A percentile compares a stretch with the other conserved stretches of the same genome.
These are phyloP conservation scores for Pogoniulus pusillus DNA, from an alignment of 2,797 vertebrate species.

Conservation along the genomic window DNA sequence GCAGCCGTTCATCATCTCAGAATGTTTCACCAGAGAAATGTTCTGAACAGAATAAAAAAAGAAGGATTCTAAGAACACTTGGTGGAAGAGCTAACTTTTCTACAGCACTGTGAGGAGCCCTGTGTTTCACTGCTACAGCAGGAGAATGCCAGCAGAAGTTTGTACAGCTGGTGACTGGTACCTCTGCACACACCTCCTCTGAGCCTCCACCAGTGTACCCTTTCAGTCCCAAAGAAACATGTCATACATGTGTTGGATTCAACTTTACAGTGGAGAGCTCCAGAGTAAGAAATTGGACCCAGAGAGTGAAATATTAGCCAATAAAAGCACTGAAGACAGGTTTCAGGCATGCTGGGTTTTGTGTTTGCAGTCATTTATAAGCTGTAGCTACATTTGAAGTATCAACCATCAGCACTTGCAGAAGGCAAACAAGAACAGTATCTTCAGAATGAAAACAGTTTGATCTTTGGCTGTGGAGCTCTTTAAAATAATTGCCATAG, in stretches of 20 bases:
- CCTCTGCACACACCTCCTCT: background rate
- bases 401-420: background rate
- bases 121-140: background rate
- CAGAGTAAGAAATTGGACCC: background rate
- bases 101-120: background rate
- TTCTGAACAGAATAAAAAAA: constrained; percentile 21
- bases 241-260: background rate
- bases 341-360: background rate
- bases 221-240: background rate
- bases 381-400: background rate
- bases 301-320: background rate
- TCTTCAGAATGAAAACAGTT: background rate
- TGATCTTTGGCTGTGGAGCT: background rate
- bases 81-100: background rate
- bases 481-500: background rate
- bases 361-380: background rate
- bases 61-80: background rate
- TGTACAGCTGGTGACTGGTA: background rate
- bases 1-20: background rate
- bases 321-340: background rate
- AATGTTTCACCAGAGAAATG: background rate
- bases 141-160: background rate
- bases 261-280: background rate
- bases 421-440: background rate
- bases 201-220: rapidly evolving